Conservation (phyloP, 2,797 vertebrate genomes). For the Sciurus vulgaris region DNA sequence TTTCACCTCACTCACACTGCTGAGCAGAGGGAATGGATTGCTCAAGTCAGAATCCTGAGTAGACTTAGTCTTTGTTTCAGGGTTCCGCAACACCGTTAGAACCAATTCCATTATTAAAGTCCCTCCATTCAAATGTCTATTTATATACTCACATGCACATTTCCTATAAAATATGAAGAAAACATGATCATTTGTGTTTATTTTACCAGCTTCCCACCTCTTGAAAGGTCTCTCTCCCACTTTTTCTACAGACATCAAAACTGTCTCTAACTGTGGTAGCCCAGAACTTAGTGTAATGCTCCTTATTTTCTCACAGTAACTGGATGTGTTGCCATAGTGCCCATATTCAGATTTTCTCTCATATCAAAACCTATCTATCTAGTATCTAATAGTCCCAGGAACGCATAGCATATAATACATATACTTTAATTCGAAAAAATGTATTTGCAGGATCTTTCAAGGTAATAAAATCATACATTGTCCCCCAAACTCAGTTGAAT, state of each 20-base stretch:
- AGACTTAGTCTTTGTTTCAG: background rate
- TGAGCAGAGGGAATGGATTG: background rate
- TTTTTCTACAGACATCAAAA: slow-evolving; percentile 1
- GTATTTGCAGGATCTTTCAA: background rate
- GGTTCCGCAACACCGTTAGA: background rate
- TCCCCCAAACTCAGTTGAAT: background rate
- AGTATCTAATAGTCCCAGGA: background rate
- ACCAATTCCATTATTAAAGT: background rate
- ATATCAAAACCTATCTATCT: background rate
- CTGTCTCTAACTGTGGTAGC: background rate
- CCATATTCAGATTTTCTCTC: background rate
- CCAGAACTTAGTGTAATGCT: background rate
- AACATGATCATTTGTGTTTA: background rate
- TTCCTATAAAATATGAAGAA: background rate
- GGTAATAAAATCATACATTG: background rate
- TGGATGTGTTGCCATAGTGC: background rate
- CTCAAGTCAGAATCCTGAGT: background rate
- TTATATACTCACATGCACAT: background rate
- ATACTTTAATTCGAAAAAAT: too few species aligned
- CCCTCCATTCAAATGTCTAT: background rate
- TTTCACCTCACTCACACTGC: background rate
- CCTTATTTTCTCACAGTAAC: background rate
- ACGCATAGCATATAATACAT: too few species aligned
- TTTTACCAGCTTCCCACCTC: background rate
- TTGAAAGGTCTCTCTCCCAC: background rate